phyloP scores from a whole-genome alignment of 1,140 invertebrate genomes.

The Neodiprion fabricii region DNA sequence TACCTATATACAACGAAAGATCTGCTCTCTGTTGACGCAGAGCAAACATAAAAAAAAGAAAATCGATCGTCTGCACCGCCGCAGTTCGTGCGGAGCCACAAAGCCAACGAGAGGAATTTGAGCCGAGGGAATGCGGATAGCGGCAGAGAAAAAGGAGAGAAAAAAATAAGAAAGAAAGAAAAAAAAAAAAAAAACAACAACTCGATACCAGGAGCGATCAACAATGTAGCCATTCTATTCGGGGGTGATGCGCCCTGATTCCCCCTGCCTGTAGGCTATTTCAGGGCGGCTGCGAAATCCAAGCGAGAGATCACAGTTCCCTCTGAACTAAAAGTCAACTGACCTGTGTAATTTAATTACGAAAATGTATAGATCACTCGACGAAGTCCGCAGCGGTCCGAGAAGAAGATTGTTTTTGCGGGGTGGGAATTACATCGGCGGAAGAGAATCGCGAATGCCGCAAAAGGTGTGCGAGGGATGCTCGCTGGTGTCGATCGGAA shows the following conservation, averaged over 20 bases:
- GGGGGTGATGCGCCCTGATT: no score
- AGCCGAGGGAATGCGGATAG: neutral
- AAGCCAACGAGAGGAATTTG: neutral
- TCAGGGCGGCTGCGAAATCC: neutral
- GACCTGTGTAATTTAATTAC: constrained; percentile 25
- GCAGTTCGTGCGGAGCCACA: neutral
- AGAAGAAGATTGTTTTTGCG: constrained; percentile 18
- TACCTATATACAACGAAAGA: no score
- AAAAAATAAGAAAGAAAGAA: no score
- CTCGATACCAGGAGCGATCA: no score
- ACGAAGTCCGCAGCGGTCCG: neutral
- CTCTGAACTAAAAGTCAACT: constrained; percentile 16
- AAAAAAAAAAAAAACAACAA: no score
- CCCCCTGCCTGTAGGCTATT: no score
- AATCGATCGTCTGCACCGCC: no score
- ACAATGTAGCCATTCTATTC: neutral
- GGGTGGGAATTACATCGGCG: no score
- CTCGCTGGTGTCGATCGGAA: no score
- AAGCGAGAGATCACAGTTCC: constrained; percentile 4
- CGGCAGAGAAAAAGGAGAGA: neutral
- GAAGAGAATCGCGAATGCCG: no score
- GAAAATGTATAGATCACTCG: constrained; percentile 17
- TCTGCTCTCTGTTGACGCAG: no score
- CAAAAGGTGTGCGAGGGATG: no score
- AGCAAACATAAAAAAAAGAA: neutral